Evolutionary conservation across 2,797 vertebrate species (phyloP).

Genomic region (Phalanger gymnotis): DNA sequence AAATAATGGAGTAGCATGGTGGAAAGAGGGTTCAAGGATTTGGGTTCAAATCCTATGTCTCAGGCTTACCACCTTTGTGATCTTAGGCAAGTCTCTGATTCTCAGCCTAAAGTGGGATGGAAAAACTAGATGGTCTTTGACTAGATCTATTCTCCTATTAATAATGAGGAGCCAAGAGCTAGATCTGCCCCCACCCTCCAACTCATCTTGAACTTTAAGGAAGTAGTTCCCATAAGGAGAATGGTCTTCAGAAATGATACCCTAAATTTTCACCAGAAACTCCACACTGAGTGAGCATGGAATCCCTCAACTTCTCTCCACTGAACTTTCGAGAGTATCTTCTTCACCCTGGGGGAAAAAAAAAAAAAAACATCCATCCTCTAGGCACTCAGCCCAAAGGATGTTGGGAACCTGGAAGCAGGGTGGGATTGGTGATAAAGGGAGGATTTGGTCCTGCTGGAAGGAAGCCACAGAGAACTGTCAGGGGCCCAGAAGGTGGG

Average conservation of each 20-base stretch:
- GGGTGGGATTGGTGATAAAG: constrained; percentile 59
- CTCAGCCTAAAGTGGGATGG: neutral
- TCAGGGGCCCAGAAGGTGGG: neutral
- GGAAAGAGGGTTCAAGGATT: neutral
- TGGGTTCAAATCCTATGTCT: neutral
- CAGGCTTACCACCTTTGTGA: neutral
- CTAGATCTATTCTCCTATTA: neutral
- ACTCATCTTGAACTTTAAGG: neutral
- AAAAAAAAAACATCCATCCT: constrained; percentile 61
- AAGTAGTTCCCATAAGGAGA: constrained; percentile 43
- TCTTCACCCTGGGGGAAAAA: neutral
- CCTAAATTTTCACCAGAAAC: neutral
- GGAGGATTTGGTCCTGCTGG: constrained; percentile 57
- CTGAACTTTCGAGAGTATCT: neutral
- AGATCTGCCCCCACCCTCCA: neutral
- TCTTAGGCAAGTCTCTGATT: neutral
- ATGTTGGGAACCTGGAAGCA: constrained; percentile 72
- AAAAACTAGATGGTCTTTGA: neutral
- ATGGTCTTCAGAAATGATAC: constrained; percentile 15
- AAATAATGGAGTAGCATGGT: neutral
- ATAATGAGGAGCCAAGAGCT: neutral
- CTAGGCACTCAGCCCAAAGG: constrained; percentile 71
- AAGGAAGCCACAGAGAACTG: constrained; percentile 53
- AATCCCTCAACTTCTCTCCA: constrained; percentile 1
- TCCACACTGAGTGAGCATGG: constrained; percentile 34